phyloP scores from a whole-genome alignment of 2,113 vertebrate genomes.

The Marcusenius ussheri region DNA sequence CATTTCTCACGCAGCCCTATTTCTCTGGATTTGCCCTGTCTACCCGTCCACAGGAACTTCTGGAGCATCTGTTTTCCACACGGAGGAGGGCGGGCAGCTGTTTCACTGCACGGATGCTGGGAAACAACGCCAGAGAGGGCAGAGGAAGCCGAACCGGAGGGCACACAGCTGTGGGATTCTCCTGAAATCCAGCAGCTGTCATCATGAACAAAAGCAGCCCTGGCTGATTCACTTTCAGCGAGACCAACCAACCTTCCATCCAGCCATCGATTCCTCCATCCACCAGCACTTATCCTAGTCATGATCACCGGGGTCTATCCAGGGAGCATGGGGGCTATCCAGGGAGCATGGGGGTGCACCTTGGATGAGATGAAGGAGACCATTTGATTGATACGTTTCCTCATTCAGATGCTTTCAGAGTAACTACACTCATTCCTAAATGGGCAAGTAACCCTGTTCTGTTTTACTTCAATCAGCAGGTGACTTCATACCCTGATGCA shows the following conservation, averaged over 20 bases:
- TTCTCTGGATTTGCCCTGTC: neutral
- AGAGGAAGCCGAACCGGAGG: neutral
- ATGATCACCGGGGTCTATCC: neutral
- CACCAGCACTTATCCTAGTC: neutral
- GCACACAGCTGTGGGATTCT: neutral
- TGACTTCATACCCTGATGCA: constrained; percentile 46
- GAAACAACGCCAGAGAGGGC: neutral
- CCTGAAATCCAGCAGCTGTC: neutral
- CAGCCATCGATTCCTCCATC: neutral
- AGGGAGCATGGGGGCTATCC: neutral
- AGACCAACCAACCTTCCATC: neutral
- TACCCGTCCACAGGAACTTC: neutral
- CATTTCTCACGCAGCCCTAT: neutral
- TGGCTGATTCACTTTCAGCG: neutral
- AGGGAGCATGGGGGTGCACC: neutral
- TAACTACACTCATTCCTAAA: neutral
- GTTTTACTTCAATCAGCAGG: constrained; percentile 50
- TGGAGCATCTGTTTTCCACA: neutral
- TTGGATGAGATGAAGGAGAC: neutral
- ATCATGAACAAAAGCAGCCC: neutral
- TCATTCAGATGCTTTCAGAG: neutral
- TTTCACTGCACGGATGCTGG: neutral
- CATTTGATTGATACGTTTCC: neutral
- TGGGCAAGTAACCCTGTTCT: constrained; percentile 33
- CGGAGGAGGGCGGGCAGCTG: neutral